phyloP scores from a whole-genome alignment of 2,113 vertebrate genomes.

The Heterochromis multidens region DNA sequence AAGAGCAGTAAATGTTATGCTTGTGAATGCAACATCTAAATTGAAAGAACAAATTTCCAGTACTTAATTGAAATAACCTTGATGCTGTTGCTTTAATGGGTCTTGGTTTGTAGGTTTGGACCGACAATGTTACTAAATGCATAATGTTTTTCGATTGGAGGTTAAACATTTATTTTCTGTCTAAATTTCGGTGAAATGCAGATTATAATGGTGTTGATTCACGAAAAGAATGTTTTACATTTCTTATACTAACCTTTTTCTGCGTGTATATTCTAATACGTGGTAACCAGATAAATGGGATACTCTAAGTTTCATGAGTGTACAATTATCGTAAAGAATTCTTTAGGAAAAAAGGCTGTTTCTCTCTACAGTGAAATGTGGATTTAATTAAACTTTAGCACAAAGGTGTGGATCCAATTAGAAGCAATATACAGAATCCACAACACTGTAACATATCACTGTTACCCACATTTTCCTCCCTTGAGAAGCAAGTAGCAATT shows the following conservation, averaged over 20 bases:
- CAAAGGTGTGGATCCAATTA: conserved; percentile 29
- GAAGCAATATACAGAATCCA: neutral
- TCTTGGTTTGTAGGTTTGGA: neutral
- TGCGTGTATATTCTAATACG: fast-evolving
- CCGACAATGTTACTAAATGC: neutral
- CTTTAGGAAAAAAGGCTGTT: neutral
- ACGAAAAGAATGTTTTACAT: neutral
- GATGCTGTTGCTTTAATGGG: neutral
- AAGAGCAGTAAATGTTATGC: neutral
- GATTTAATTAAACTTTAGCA: conserved; percentile 13
- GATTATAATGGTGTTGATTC: neutral
- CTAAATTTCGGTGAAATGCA: neutral
- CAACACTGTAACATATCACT: conserved; percentile 7
- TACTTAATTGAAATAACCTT: neutral
- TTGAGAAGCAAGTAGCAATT: conserved; percentile 25
- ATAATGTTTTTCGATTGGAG: neutral
- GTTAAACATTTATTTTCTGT: neutral
- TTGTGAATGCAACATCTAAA: neutral
- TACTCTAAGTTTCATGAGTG: neutral
- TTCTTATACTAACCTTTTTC: neutral
- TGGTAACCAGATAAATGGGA: neutral
- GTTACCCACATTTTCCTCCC: conserved; percentile 26
- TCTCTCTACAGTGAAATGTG: neutral
- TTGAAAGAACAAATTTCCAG: neutral
- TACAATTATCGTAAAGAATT: neutral